Evolutionary conservation across 2,797 vertebrate species (phyloP).

Genomic region (Diplodus puntazzo): DNA sequence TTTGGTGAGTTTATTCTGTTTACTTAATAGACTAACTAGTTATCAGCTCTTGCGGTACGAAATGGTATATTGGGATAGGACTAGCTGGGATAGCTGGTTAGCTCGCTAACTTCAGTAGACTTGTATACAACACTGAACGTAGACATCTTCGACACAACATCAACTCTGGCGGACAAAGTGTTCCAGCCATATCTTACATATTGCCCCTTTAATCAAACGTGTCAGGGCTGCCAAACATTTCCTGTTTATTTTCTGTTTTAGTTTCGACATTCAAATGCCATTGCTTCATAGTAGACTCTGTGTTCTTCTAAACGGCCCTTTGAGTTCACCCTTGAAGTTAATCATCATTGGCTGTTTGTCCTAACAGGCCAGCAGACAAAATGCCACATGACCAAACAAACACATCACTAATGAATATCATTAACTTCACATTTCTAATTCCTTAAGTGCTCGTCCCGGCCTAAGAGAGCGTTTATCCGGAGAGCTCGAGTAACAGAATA

Average conservation of each 20-base stretch:
- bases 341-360: constrained; percentile 7
- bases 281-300: neutral
- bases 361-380: constrained; percentile 5
- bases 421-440: constrained; percentile 24
- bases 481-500: constrained; percentile 9
- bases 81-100: too few species aligned
- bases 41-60: too few species aligned
- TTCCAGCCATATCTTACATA: too few species aligned
- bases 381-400: neutral
- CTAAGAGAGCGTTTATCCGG: constrained; percentile 1
- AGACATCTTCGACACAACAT: too few species aligned
- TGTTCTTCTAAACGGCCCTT: neutral
- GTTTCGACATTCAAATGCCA: neutral
- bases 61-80: too few species aligned
- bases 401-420: constrained; percentile 5
- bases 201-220: neutral
- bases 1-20: too few species aligned
- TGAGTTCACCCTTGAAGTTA: neutral
- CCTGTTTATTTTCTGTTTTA: too few species aligned
- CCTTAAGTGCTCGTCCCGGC: neutral
- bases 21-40: too few species aligned
- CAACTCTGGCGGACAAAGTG: too few species aligned
- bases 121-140: too few species aligned
- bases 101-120: too few species aligned
- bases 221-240: neutral